Conservation (phyloP, 64 coral and sea anemone genomes). For the Trachythela sp. region DNA sequence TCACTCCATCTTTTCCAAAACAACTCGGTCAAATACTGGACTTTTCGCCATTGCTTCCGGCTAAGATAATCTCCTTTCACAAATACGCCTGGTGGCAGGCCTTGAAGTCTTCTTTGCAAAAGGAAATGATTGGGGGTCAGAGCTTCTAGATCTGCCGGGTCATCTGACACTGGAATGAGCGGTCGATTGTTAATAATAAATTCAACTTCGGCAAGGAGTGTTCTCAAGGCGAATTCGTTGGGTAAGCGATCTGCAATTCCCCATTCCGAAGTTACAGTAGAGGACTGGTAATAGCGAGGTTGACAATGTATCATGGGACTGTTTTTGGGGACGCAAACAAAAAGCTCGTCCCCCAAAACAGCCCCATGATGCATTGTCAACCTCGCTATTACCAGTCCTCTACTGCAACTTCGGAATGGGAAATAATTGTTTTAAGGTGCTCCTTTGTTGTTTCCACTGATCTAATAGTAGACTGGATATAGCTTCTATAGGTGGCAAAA, state of each 20-base stretch:
- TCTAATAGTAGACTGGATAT: too few species aligned
- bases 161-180: background rate
- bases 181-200: slow-evolving; percentile 50
- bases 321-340: too few species aligned
- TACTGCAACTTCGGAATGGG: too few species aligned
- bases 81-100: slow-evolving; percentile 36
- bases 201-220: slow-evolving; percentile 55
- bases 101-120: background rate
- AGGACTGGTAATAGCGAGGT: too few species aligned
- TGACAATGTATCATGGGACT: too few species aligned
- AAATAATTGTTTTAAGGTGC: too few species aligned
- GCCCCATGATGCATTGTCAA: too few species aligned
- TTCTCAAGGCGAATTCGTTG: slow-evolving; percentile 46
- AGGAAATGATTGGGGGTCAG: slow-evolving; percentile 47
- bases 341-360: too few species aligned
- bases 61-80: slow-evolving; percentile 10
- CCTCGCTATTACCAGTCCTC: too few species aligned
- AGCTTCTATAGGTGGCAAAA: too few species aligned
- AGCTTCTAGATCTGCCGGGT: background rate
- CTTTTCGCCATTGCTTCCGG: too few species aligned
- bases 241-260: slow-evolving; percentile 33
- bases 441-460: slow-evolving; percentile 45
- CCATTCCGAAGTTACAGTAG: too few species aligned
- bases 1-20: background rate
- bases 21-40: background rate